Evolutionary conservation across 1,140 invertebrate genomes (phyloP).

Genomic region (Hesperophylax magnus): DNA sequence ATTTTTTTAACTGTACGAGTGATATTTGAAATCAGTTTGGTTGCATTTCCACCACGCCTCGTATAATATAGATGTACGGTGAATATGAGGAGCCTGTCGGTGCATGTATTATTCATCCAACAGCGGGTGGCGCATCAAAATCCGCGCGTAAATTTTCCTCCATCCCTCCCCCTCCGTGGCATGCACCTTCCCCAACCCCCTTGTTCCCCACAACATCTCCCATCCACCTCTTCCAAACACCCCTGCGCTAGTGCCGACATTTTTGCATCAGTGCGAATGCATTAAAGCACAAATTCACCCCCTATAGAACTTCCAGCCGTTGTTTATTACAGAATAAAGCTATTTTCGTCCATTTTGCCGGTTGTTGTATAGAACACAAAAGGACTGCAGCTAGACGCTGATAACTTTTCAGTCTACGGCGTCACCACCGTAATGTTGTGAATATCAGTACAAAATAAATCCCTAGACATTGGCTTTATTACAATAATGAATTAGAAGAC

Average conservation of each 20-base stretch:
- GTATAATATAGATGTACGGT: constrained; percentile 18
- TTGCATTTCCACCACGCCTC: neutral
- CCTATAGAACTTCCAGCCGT: neutral
- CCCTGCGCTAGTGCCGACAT: neutral
- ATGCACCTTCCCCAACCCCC: neutral
- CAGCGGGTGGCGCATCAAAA: constrained; percentile 40
- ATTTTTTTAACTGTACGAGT: too few relatives aligned
- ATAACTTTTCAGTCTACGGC: too few relatives aligned
- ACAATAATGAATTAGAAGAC: too few relatives aligned
- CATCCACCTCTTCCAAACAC: neutral
- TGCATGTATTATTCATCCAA: constrained; percentile 34
- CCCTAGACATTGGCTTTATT: too few relatives aligned
- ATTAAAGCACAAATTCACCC: constrained; percentile 21
- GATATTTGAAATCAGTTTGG: neutral
- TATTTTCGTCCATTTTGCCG: neutral
- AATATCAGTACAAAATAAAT: too few relatives aligned
- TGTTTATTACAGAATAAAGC: neutral
- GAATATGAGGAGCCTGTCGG: constrained; percentile 33
- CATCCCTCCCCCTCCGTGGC: neutral
- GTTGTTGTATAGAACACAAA: neutral
- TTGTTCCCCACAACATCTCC: neutral
- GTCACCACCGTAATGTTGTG: too few relatives aligned
- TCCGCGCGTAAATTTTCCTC: constrained; percentile 22
- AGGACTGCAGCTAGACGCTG: too few relatives aligned
- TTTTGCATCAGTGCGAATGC: constrained; percentile 34